Base-by-base conservation (phyloP, 2,797 vertebrate species). In the Manis pentadactyla region DNA sequence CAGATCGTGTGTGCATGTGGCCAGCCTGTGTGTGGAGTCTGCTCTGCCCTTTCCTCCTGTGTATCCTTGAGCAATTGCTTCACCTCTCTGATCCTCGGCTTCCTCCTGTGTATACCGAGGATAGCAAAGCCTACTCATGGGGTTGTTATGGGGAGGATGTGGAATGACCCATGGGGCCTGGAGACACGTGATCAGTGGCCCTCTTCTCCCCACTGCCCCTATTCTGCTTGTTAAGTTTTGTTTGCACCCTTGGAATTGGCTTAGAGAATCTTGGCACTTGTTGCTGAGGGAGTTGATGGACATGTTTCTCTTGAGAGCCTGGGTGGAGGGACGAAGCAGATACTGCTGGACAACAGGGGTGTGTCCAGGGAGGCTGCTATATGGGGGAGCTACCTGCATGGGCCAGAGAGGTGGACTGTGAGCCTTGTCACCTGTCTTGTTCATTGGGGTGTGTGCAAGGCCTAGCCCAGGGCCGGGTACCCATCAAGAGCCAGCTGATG, bases 1-100 rank as follows among this genome's bases (percentile, higher is more conserved):
- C 34, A 14, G 37, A 4, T 59, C 17, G 1, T 4, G 0, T 0
- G 1, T 13, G 66, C 82, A 69, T 1, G 1, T 0, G 0, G 31
- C 51, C 17, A 25, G 27, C 46, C 25, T 29, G 31, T 9, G 4
- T 51, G 66, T 61, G 61, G 39, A 73, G 69, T 39, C 57, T 15
- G 25, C 39, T 23, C 31, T 7, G 77, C 57, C 3, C 0, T 34
- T 79, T 78, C 34, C 42, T 84, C 49, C 71, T 74, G 8, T 57
- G 93, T 90, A 42, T 68, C 88, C 73, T 42, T 31, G 51, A 37
- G 61, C 25, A 73, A 23, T 39, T 5, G n/a, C 59, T 79, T 68
- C 17, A 31, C n/a, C 37, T 61, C 39, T 90, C 21, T 73, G 73
- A 73, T 34, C n/a, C n/a, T 66, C 31, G 7, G 42, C 57, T 66